Evolutionary conservation across 1,140 invertebrate species (phyloP).

Genomic region (Bombus consobrinus): DNA sequence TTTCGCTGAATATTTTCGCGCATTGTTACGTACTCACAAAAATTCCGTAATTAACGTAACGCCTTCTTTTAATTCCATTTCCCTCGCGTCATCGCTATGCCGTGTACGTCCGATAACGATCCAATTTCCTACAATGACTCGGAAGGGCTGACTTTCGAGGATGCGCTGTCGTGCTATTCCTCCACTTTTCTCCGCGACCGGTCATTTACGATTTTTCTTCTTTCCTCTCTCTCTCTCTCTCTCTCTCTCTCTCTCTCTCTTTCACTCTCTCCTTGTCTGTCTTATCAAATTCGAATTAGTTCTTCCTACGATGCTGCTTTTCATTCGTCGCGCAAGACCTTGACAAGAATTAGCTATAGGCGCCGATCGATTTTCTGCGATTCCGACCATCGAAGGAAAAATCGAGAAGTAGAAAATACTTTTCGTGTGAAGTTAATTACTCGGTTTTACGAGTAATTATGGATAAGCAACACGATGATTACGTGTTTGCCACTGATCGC

Average conservation of each 20-base stretch:
- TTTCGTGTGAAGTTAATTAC: conserved; percentile 1
- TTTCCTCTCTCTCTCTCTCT: not conserved
- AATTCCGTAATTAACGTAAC: not conserved
- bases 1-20: not conserved
- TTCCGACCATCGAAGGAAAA: not conserved
- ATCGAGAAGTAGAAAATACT: not conserved
- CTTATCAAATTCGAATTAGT: too few species aligned
- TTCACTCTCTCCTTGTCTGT: too few species aligned
- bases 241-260: not conserved
- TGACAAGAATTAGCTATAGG: not conserved
- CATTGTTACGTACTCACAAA: not conserved
- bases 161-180: not conserved
- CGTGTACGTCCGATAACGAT: conserved; percentile 40
- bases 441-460: not conserved
- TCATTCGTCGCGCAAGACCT: not conserved
- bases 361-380: not conserved
- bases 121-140: conserved; percentile 5
- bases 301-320: not conserved
- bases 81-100: conserved; percentile 45
- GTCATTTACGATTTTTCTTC: conserved; percentile 19
- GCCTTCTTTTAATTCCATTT: conserved; percentile 47
- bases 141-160: not conserved
- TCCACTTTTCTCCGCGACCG: conserved; percentile 23
- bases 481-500: not conserved
- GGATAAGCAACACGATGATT: too few species aligned